Conservation (phyloP, 2,797 vertebrate species). For the Chaenodraco wilsoni region DNA sequence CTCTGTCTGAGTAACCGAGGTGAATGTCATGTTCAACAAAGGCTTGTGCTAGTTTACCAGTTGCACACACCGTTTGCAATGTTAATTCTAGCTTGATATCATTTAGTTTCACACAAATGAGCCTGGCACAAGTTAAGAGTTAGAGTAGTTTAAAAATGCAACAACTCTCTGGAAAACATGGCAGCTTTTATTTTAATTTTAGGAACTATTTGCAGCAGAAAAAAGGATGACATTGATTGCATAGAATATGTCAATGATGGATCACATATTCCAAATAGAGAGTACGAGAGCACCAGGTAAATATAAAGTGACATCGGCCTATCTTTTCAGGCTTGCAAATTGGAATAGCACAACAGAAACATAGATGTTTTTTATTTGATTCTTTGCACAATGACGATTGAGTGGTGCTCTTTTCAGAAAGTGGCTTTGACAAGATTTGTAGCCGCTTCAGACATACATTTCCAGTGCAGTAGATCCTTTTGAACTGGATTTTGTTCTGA, state of each 20-base stretch:
- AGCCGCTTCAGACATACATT: not conserved
- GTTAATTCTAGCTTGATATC: not conserved
- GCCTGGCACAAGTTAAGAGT: constrained; percentile 1
- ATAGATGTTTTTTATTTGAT: not conserved
- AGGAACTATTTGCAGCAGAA: no score
- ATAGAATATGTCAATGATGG: not conserved
- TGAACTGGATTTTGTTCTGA: constrained; percentile 41
- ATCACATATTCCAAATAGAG: not conserved
- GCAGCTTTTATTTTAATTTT: not conserved
- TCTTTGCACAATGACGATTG: constrained; percentile 9
- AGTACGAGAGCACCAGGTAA: not conserved
- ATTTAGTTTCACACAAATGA: not conserved
- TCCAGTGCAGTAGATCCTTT: constrained; percentile 22
- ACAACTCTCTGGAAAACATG: not conserved
- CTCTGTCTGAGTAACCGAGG: not conserved
- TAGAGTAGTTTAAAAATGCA: constrained; percentile 9
- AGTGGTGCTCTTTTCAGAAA: constrained; percentile 21
- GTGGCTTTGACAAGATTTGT: constrained; percentile 23
- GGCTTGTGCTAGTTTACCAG: not conserved
- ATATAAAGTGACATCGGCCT: not conserved
- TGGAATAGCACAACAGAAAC: not conserved
- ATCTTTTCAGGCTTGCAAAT: not conserved
- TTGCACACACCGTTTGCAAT: not conserved
- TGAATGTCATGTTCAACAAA: constrained; percentile 2
- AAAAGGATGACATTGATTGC: not conserved